Evolutionary conservation across 2,888 invertebrate genomes (phyloP), one percentile per base, ranked within the genome.

Genomic region (Glaucopsyche alexis): DNA sequence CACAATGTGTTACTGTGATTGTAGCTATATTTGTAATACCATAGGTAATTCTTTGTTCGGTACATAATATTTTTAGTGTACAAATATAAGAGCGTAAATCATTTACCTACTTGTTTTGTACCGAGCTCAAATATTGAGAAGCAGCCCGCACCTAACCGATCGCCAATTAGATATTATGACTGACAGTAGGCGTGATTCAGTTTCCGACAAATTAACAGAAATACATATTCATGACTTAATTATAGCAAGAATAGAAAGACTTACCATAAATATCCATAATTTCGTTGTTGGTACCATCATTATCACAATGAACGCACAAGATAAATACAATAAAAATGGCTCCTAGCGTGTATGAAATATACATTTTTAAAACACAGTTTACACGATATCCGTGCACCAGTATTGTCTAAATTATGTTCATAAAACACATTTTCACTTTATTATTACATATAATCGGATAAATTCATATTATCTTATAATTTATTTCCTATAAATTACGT

Each of bases 301-400:
- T 91, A 89, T 91, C 92, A 91, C 93, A 92, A 90, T 92, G 89
- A 90, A 91, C 92, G 87, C 91, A 90, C 88, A 92, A 92, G 90
- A 93, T 92, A 91, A 91, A 93, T 89, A 91, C 86, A 89, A 90
- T 87, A 90, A 93, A 93, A 93, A 93, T 93, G 93, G 93, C 93
- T 90, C 90, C 93, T 89, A 92, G 78, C 82, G 87, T 87, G 87
- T 85, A 89, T 80, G 84, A 87, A 88, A 89, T 84, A 91, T 89
- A 90, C 93, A 93, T 93, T 87, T 87, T 92, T 82, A 79, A 80
- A 82, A 80, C 83, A 84, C 83, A 83, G 82, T 82, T 83, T 81
- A 84, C 89, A 86, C 90, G 86, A 81, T 81, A 81, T 76, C 81
- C 81, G 82, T 87, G 84, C 85, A 86, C 84, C 82, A 84, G 81